A percentile compares a stretch with the other conserved stretches of the same genome.
Conservation (phyloP, 35 echinoderm and acorn worm genomes). For the Lytechinus pictus region DNA sequence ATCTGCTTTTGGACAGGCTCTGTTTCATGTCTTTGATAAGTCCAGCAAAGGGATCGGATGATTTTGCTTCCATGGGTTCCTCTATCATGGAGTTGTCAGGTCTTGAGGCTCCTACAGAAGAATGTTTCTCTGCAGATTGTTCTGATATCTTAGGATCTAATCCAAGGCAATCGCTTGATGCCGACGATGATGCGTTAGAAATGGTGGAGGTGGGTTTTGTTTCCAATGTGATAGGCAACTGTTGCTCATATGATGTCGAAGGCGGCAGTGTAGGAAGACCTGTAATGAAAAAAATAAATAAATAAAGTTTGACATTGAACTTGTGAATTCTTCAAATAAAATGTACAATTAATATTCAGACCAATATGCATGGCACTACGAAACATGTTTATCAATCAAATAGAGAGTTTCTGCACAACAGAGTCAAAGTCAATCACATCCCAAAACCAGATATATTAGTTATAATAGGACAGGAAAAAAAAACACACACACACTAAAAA, state of each 20-base stretch:
- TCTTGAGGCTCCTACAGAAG: not conserved
- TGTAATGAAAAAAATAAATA: not conserved
- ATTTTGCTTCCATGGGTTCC: slow-evolving; percentile 51
- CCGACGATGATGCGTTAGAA: slow-evolving; percentile 38
- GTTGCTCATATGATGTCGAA: not conserved
- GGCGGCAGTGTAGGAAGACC: not conserved
- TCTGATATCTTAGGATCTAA: not conserved
- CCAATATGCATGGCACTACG: no score
- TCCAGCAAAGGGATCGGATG: slow-evolving; percentile 62
- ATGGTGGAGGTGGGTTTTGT: not conserved
- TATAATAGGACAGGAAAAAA: no score
- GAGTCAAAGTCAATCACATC: no score
- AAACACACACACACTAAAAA: no score
- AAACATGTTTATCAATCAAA: no score
- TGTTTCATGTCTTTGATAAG: slow-evolving; percentile 66
- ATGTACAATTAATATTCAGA: no score
- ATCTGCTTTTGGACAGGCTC: slow-evolving; percentile 54
- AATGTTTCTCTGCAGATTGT: not conserved
- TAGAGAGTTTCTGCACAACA: no score
- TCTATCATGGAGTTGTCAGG: not conserved
- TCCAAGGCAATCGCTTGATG: slow-evolving; percentile 38
- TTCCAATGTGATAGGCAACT: not conserved
- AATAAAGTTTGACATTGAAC: no score
- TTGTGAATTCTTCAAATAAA: no score
- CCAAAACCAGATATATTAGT: no score